phyloP scores from a whole-genome alignment of 2,113 vertebrate genomes.

The Aix galericulata region DNA sequence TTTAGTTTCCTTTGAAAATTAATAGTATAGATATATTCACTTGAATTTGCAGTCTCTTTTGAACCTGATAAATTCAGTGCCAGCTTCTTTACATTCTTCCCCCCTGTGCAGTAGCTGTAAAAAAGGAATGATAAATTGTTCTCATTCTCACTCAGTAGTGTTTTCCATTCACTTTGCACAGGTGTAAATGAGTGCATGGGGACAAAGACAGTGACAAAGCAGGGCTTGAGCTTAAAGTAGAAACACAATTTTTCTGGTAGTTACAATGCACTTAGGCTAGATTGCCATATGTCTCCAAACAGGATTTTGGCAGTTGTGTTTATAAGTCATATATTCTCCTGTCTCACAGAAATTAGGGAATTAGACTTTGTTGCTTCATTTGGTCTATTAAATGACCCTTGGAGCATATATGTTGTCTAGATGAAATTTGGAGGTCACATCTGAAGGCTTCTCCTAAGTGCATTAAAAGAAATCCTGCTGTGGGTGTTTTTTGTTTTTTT shows the following conservation, averaged over 20 bases:
- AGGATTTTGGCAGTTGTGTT: background rate
- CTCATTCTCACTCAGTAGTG: background rate
- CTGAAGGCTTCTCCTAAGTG: background rate
- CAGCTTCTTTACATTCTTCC: background rate
- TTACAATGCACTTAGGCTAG: background rate
- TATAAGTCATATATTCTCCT: background rate
- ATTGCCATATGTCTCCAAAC: background rate
- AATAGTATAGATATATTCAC: background rate
- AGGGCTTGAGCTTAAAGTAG: background rate
- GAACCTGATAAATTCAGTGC: background rate
- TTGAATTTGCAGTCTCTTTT: background rate
- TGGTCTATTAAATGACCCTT: background rate
- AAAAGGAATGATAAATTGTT: slow-evolving; percentile 24
- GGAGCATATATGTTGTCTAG: background rate
- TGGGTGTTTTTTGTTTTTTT: too few species aligned
- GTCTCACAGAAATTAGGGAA: background rate
- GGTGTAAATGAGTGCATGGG: slow-evolving; percentile 30
- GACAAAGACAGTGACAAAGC: background rate
- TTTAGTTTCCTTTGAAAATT: background rate
- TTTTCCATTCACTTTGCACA: slow-evolving; percentile 26
- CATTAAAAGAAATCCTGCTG: background rate
- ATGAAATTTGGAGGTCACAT: background rate
- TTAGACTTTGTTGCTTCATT: background rate
- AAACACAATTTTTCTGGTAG: background rate
- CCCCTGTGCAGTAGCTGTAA: background rate